Evolutionary conservation across 1,140 invertebrate species (phyloP).

Genomic region (Drosophila bifasciata): DNA sequence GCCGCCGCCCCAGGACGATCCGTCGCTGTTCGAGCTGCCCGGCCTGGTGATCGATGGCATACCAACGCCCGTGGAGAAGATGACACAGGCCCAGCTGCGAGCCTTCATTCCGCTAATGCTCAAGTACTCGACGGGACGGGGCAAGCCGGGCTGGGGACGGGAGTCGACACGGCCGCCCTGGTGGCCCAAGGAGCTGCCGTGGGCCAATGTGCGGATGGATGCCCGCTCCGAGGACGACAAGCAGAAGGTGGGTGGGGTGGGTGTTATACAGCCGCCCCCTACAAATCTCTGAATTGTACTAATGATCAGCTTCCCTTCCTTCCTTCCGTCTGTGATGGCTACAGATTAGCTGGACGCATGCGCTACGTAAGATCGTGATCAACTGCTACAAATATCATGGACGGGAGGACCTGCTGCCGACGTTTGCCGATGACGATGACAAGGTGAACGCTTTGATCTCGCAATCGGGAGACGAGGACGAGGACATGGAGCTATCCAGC

Average conservation of each 20-base stretch:
- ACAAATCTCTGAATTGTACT: conserved; percentile 29
- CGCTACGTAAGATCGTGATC: conserved; percentile 97
- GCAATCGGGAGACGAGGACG: conserved; percentile 74
- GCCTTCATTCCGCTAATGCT: conserved; percentile 99
- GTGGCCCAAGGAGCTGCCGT: conserved; percentile 98
- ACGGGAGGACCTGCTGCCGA: conserved; percentile 96
- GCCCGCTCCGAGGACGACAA: conserved; percentile 97
- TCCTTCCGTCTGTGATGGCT: neutral
- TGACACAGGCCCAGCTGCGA: conserved; percentile 98
- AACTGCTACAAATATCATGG: conserved; percentile 99
- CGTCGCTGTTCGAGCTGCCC: conserved; percentile 96
- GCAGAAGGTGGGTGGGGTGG: conserved; percentile 91
- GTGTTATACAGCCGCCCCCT: conserved; percentile 55
- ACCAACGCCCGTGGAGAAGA: conserved; percentile 98
- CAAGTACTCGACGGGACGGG: conserved; percentile 97
- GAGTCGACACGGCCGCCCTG: conserved; percentile 97
- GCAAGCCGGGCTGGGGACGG: conserved; percentile 98
- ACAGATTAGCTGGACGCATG: conserved; percentile 99
- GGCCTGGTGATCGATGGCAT: conserved; percentile 98
- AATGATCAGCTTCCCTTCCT: neutral
- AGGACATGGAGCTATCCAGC: conserved; percentile 75
- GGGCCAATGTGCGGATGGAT: conserved; percentile 99
- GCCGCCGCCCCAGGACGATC: conserved; percentile 95
- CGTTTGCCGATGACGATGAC: conserved; percentile 96
- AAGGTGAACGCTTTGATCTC: conserved; percentile 86